These are phyloP conservation scores for Osmerus eperlanus DNA, from an alignment of 2,113 vertebrate genomes.

Conservation along the genomic window DNA sequence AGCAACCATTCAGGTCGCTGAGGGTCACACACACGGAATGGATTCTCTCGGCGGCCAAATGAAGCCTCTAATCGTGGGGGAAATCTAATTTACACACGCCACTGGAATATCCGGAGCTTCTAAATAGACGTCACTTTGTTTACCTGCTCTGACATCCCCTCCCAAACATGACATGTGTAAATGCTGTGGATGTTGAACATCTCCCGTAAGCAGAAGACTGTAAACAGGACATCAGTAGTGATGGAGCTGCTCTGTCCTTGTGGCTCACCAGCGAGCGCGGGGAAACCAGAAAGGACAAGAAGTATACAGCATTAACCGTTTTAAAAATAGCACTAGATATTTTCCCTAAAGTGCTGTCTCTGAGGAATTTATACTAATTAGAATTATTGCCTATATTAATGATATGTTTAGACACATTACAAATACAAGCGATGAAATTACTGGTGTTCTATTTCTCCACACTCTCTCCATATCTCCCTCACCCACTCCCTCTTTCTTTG, in stretches of 20 bases:
- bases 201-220: neutral
- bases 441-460: conserved; percentile 56
- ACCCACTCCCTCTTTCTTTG: conserved; percentile 38
- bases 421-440: conserved; percentile 47
- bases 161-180: conserved; percentile 12
- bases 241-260: conserved; percentile 22
- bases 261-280: neutral
- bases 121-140: conserved; percentile 14
- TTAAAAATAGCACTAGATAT: conserved; percentile 46
- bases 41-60: neutral
- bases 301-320: conserved; percentile 14
- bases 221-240: conserved; percentile 8
- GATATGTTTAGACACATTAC: conserved; percentile 70
- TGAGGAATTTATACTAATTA: conserved; percentile 64
- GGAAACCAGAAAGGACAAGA: conserved; percentile 15
- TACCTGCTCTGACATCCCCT: conserved; percentile 17
- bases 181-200: neutral
- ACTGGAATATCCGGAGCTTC: conserved; percentile 16
- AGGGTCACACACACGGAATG: conserved; percentile 31
- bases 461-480: too few relatives aligned
- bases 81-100: conserved; percentile 14
- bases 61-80: neutral
- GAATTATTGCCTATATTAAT: conserved; percentile 59
- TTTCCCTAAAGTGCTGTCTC: conserved; percentile 56
- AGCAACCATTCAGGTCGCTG: conserved; percentile 43